Evolutionary conservation across 2,113 vertebrate species (phyloP).

Genomic region (Oxygymnocypris stewartii): DNA sequence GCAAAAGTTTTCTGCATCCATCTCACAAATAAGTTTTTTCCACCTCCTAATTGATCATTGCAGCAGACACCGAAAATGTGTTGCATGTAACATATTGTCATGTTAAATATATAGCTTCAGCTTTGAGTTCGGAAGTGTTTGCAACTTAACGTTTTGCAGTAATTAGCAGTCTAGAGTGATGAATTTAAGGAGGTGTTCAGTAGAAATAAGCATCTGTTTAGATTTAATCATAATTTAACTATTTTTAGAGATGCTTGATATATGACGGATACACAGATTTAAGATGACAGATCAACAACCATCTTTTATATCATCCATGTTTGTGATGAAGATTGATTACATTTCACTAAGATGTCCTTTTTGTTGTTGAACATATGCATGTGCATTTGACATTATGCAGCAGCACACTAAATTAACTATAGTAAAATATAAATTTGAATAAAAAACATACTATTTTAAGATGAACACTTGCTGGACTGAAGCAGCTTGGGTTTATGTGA

Average conservation of each 20-base stretch:
- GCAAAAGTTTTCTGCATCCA: not conserved
- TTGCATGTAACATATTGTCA: conserved; percentile 17
- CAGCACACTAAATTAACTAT: not conserved
- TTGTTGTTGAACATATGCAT: not conserved
- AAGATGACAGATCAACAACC: conserved; percentile 23
- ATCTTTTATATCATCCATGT: not conserved
- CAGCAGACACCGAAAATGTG: not conserved
- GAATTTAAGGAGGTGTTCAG: conserved; percentile 21
- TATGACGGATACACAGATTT: not conserved
- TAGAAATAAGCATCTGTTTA: conserved; percentile 42
- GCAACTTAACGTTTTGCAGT: not conserved
- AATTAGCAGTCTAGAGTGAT: not conserved
- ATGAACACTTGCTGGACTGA: not conserved
- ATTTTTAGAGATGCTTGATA: not conserved
- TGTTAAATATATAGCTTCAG: conserved; percentile 10
- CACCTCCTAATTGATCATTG: not conserved
- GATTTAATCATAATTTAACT: conserved; percentile 17
- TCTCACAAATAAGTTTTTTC: conserved; percentile 31
- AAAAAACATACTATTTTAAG: not conserved
- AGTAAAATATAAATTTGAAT: not conserved
- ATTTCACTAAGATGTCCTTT: not conserved
- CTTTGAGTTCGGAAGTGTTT: not conserved
- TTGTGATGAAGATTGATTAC: conserved; percentile 2
- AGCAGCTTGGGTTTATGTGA: not conserved
- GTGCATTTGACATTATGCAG: not conserved